Percentiles rank a stretch among this genome's conserved stretches.
Conservation (phyloP, 2,113 vertebrate genomes). For the Hippocampus zosterae region DNA sequence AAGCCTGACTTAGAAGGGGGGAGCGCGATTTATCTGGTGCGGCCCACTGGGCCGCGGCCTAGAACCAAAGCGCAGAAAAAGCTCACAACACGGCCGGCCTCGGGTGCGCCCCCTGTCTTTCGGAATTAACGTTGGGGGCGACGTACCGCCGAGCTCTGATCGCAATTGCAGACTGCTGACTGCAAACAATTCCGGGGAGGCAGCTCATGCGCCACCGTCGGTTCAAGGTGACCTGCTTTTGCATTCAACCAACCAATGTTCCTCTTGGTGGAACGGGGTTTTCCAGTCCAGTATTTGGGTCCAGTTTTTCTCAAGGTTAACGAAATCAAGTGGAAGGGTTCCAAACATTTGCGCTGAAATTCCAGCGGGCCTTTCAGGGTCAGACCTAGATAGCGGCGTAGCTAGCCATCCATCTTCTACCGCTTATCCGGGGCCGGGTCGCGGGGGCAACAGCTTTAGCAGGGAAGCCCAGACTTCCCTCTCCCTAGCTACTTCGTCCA, state of each 20-base stretch:
- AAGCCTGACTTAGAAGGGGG: constrained; percentile 47
- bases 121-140: not conserved
- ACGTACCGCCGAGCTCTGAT: not conserved
- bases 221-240: too few species aligned
- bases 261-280: too few species aligned
- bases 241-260: too few species aligned
- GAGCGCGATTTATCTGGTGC: constrained; percentile 48
- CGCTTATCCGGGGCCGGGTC: too few species aligned
- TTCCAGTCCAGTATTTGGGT: not conserved
- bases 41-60: constrained; percentile 55
- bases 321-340: not conserved
- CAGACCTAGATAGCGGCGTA: not conserved
- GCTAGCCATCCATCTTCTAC: too few species aligned
- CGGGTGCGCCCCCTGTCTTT: not conserved
- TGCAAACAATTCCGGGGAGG: too few species aligned
- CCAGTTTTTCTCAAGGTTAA: not conserved
- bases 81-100: not conserved
- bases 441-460: too few species aligned
- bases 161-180: too few species aligned
- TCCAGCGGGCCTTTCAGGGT: too few species aligned
- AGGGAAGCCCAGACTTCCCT: too few species aligned
- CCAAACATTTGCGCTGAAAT: not conserved
- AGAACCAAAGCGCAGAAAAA: constrained; percentile 30
- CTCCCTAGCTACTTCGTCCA: too few species aligned
- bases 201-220: too few species aligned